Base-by-base conservation (phyloP, 2,113 vertebrate genomes). In the human region DNA sequence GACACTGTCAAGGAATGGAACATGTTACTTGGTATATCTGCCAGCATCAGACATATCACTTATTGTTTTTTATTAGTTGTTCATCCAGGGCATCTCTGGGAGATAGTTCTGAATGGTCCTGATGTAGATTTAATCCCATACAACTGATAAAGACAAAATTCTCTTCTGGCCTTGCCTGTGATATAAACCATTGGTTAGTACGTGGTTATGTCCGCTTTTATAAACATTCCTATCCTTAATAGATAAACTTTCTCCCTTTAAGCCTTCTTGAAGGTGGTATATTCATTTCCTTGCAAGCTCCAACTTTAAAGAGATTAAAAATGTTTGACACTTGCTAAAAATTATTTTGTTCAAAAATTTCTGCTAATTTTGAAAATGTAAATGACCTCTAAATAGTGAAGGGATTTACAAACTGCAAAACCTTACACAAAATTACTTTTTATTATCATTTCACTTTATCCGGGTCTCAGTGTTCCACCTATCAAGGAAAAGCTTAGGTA, bases 321-420 rank as follows among this genome's bases (percentile, higher is more conserved):
- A 76, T 72, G 2, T 52, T 64, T 85, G 32, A 79, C 45, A 38
- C 14, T 81, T 27, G 45, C n/a, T 68, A 83, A 79, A 85, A 4
- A 45, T 66, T 8, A 83, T 5, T 40, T 73, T 87, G 2, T 32
- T 20, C 61, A 80, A 75, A 95, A 86, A 43, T 48, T 14, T 73
- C 13, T 81, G 35, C 57, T 94, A 48, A 27, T 43, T 92, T 87
- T 95, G 40, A 35, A 93, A 90, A 96, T 40, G 52, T 84, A 87
- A 87, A 82, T 95, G 52, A 61, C 2, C 20, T 48, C 13, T 68
- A 72, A 55, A 52, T 59, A 80, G 4, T 70, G 38, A 90, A 94
- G 30, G 5, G 4, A 57, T 76, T 92, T 83, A 50, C 78, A 91
- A 95, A 85, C 43, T 86, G 8, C 6, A 66, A 68, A 87, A 68